A percentile compares a stretch with the other conserved stretches of the same genome.
These are phyloP conservation scores for Protobothrops flavoviridis DNA, from an alignment of 2,113 vertebrate genomes.

Conservation along the genomic window DNA sequence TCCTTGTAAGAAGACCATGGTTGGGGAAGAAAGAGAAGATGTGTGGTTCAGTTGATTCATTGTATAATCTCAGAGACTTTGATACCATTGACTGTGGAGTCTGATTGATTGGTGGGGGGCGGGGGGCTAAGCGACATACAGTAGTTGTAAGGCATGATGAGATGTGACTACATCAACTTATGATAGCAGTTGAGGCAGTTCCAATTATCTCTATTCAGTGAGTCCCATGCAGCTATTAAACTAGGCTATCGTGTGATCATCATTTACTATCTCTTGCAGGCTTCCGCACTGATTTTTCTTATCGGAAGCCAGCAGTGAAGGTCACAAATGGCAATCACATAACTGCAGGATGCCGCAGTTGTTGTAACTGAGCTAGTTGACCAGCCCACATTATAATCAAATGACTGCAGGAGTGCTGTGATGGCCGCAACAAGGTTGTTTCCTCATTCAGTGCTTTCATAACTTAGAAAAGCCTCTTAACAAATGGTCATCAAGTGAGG, in stretches of 20 bases:
- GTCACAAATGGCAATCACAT: neutral
- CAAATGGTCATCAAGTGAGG: neutral
- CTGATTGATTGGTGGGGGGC: neutral
- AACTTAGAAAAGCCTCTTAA: neutral
- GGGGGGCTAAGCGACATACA: neutral
- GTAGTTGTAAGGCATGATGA: neutral
- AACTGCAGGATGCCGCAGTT: neutral
- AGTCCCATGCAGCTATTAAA: neutral
- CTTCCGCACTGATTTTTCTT: neutral
- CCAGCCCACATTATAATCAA: neutral
- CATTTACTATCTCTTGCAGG: neutral
- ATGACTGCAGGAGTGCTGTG: neutral
- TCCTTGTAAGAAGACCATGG: neutral
- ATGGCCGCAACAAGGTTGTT: neutral
- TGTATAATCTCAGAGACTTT: neutral
- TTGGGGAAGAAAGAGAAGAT: neutral
- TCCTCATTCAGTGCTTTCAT: neutral
- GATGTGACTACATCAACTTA: neutral
- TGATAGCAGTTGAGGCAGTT: neutral
- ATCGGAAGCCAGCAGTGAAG: neutral
- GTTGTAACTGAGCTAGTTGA: neutral
- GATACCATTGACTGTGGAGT: neutral
- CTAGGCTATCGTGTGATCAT: neutral
- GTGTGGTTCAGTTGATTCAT: neutral
- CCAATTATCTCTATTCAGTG: neutral